These are phyloP conservation scores for Caenorhabditis drosophilae DNA, from an alignment of 2,888 invertebrate genomes.

Conservation along the genomic window DNA sequence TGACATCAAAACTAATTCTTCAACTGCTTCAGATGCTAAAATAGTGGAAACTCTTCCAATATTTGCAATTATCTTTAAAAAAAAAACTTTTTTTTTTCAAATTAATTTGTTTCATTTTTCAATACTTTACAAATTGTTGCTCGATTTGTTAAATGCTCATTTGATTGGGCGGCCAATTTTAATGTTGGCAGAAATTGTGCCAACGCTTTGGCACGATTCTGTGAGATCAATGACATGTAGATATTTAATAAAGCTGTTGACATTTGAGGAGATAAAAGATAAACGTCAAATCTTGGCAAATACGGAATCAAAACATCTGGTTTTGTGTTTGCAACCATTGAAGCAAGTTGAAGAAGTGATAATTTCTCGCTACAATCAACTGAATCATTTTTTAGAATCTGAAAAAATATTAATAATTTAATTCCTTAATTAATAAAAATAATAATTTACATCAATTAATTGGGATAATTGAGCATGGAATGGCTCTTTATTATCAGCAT, in stretches of 20 bases:
- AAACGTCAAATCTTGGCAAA: slow-evolving; percentile 82
- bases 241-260: slow-evolving; percentile 78
- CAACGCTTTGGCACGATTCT: slow-evolving; percentile 22
- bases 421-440: background rate
- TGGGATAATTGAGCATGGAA: slow-evolving; percentile 84
- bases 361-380: slow-evolving; percentile 86
- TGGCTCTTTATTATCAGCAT: slow-evolving; percentile 84
- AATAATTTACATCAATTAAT: slow-evolving; percentile 73
- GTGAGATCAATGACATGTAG: slow-evolving; percentile 74
- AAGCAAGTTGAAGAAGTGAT: slow-evolving; percentile 82
- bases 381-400: slow-evolving; percentile 65
- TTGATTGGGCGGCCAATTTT: slow-evolving; percentile 29
- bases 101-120: slow-evolving; percentile 1
- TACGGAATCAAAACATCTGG: slow-evolving; percentile 83
- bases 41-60: slow-evolving; percentile 53
- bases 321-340: slow-evolving; percentile 82
- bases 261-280: slow-evolving; percentile 76
- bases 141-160: slow-evolving; percentile 26
- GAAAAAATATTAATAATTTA: background rate
- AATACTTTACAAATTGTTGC: slow-evolving; percentile 34
- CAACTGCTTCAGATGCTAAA: slow-evolving; percentile 50
- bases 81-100: background rate
- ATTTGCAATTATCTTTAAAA: slow-evolving; percentile 52
- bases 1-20: slow-evolving; percentile 48
- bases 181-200: slow-evolving; percentile 29